Evolutionary conservation across 1,140 invertebrate genomes (phyloP).

Genomic region (Ericerus pela): DNA sequence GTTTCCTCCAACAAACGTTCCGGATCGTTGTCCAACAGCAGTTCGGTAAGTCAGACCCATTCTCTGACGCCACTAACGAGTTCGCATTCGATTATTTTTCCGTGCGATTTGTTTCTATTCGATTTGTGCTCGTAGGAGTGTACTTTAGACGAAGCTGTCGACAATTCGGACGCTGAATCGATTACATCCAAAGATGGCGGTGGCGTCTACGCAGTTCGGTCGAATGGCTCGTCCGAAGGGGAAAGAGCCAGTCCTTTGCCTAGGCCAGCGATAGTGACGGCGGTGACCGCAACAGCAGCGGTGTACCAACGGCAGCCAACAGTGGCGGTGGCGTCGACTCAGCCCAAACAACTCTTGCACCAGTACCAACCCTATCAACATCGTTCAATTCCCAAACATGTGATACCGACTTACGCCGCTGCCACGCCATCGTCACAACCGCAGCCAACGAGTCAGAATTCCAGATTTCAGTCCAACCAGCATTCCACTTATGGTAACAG

Average conservation of each 20-base stretch:
- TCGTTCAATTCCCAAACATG: not conserved
- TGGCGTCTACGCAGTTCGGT: not conserved
- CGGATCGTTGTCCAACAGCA: slow-evolving; percentile 44
- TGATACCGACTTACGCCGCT: not conserved
- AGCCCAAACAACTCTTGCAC: not conserved
- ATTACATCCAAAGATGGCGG: not conserved
- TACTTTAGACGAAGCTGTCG: slow-evolving; percentile 14
- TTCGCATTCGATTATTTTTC: not conserved
- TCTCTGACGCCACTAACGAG: not conserved
- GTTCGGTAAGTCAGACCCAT: slow-evolving; percentile 38
- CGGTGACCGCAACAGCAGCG: not conserved
- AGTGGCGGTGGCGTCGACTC: too few species aligned
- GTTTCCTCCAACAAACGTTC: slow-evolving; percentile 29
- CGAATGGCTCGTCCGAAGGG: not conserved
- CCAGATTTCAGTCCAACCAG: not conserved
- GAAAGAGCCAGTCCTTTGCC: too few species aligned
- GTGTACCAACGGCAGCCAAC: not conserved
- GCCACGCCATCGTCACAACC: not conserved
- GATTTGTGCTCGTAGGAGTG: slow-evolving; percentile 8
- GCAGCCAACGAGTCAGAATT: not conserved
- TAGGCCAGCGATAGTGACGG: too few species aligned
- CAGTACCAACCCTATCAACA: slow-evolving; percentile 6
- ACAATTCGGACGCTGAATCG: slow-evolving; percentile 11
- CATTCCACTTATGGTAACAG: not conserved
- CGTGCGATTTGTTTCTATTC: too few species aligned